Conservation (phyloP, 2,113 vertebrate genomes). For the Tinamus guttatus region DNA sequence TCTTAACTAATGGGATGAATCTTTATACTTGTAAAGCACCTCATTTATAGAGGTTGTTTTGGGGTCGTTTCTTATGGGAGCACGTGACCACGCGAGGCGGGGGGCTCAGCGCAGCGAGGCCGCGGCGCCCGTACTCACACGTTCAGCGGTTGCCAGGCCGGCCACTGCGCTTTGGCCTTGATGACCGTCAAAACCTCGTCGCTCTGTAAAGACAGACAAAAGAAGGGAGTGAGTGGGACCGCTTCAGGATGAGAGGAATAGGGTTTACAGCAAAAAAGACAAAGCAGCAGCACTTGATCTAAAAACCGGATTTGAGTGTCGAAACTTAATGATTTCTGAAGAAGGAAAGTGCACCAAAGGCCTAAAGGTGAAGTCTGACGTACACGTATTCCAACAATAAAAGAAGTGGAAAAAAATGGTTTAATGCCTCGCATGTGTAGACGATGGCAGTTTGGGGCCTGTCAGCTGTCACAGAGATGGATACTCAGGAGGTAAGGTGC, state of each 20-base stretch:
- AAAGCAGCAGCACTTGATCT: not conserved
- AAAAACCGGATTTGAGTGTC: not conserved
- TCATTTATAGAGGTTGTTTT: not conserved
- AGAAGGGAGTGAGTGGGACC: not conserved
- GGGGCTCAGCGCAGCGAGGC: not conserved
- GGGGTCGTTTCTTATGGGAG: not conserved
- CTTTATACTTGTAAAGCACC: not conserved
- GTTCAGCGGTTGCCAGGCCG: conserved; percentile 96
- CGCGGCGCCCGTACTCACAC: conserved; percentile 87
- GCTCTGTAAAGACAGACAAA: conserved; percentile 83
- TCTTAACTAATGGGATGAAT: not conserved
- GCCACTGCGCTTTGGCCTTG: conserved; percentile 99
- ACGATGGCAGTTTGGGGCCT: not conserved
- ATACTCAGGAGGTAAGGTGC: not conserved
- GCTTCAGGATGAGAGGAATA: not conserved
- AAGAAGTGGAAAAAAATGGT: not conserved
- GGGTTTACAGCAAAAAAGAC: not conserved
- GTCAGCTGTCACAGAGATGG: not conserved
- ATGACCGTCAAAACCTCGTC: conserved; percentile 98
- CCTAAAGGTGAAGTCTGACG: not conserved
- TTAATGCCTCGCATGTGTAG: not conserved
- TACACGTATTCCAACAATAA: not conserved
- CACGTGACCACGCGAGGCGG: not conserved
- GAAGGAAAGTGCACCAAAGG: not conserved
- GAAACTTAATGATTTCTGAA: not conserved